phyloP scores from a whole-genome alignment of 2,888 invertebrate genomes.

The Blastobasis adustella region DNA sequence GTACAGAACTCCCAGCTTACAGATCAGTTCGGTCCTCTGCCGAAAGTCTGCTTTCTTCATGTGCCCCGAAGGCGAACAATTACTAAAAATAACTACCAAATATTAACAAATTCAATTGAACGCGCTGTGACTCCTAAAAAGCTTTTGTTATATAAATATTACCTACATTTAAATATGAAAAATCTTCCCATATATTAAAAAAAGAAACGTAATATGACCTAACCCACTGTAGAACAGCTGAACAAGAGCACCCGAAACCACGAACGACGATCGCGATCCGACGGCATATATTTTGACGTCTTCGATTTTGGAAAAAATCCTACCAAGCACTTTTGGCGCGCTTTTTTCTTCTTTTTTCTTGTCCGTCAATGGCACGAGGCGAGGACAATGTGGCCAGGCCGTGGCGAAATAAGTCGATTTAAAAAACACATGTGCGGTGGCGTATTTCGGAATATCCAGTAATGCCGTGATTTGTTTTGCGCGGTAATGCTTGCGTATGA shows the following conservation, averaged over 20 bases:
- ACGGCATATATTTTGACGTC: slow-evolving; percentile 56
- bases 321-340: neutral
- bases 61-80: too few species aligned
- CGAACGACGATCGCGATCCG: slow-evolving; percentile 28
- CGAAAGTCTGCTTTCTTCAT: too few species aligned
- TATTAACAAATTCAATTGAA: too few species aligned
- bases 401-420: slow-evolving; percentile 68
- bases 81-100: too few species aligned
- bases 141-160: too few species aligned
- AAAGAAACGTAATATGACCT: neutral
- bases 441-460: slow-evolving; percentile 6
- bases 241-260: slow-evolving; percentile 25
- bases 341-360: slow-evolving; percentile 28
- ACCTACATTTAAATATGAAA: too few species aligned
- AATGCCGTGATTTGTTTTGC: slow-evolving; percentile 40
- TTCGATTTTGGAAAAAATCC: slow-evolving; percentile 43
- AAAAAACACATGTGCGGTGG: slow-evolving; percentile 47
- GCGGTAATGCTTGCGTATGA: slow-evolving; percentile 30
- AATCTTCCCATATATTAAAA: too few species aligned
- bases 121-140: too few species aligned
- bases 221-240: slow-evolving; percentile 13
- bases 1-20: too few species aligned
- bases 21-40: too few species aligned
- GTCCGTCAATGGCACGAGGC: slow-evolving; percentile 39
- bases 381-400: slow-evolving; percentile 60